Conservation (phyloP, 2,113 vertebrate species). For the Dinomys branickii region DNA sequence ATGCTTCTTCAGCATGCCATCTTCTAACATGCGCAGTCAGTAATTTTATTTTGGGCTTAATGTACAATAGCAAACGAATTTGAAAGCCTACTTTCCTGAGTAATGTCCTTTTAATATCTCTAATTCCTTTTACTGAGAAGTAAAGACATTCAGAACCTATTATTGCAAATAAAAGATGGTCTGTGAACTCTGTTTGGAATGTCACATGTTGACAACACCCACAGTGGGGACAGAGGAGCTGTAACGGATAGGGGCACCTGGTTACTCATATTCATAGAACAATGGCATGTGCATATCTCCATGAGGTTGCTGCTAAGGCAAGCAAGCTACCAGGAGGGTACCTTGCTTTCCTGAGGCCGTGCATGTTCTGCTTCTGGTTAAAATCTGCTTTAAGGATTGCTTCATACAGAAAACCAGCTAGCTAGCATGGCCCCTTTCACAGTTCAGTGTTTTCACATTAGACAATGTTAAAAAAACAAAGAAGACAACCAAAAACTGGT, state of each 20-base stretch:
- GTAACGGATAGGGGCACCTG: not conserved
- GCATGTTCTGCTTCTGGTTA: not conserved
- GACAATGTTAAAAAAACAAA: not conserved
- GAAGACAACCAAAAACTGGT: not conserved
- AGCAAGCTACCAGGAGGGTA: not conserved
- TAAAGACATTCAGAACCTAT: not conserved
- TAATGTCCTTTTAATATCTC: not conserved
- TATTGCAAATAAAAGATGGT: not conserved
- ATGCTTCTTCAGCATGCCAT: not conserved
- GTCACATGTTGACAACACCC: not conserved
- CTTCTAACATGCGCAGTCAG: not conserved
- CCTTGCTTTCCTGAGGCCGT: not conserved
- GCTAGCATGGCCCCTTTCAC: not conserved
- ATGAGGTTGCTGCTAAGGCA: slow-evolving; percentile 6
- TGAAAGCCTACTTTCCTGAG: slow-evolving; percentile 30
- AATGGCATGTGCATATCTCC: not conserved
- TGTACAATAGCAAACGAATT: not conserved
- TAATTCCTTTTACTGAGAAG: not conserved
- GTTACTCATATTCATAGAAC: not conserved
- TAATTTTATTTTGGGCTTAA: not conserved
- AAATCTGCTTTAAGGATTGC: not conserved
- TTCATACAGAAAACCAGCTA: not conserved
- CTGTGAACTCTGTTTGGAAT: not conserved
- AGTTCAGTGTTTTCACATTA: not conserved
- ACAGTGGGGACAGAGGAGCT: not conserved